Base-by-base conservation (phyloP, 2,797 vertebrate genomes). In the Morus bassanus region DNA sequence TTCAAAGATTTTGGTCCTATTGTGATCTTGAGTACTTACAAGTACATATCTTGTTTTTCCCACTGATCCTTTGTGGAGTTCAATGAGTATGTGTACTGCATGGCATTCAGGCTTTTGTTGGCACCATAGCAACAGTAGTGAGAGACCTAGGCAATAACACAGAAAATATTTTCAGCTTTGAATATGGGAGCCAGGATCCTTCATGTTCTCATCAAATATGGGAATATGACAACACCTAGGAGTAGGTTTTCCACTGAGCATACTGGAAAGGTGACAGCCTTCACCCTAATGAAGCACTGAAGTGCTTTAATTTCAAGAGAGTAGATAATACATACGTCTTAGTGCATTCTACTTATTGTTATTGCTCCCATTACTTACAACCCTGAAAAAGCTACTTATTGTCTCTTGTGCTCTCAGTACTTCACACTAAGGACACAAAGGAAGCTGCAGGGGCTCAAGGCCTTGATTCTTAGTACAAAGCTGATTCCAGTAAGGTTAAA, bases 51-150 rank as follows among this genome's bases (percentile, higher is more conserved):
- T 96, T 88, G 39, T 53, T 97, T 95, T 96, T 31, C 78, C 31
- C 27, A 85, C 61, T 88, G 91, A 95, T 94, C 59, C 89, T 97
- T 96, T 95, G 77, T 97, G 70, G 53, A 90, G 27, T 77, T 79
- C 67, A 94, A 82, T 85, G 76, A 91, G 68, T 82, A 74, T 35
- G 11, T 64, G 63, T 48, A 60, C 35, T 75, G 45, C 18, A 23
- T 27, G 48, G 35, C 68, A 92, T 96, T 94, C 81, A 96, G 37
- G n/a, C 53, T 96, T 61, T 92, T 94, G 67, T 70, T 73, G 87
- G 50, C 69, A 92, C 84, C 89, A 72, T 95, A 90, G 90, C 92
- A 92, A 95, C 84, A 75, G 75, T 11, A 79, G 59, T 30, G 22
- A 97, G 53, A 93, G 11, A 88, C 33, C 14, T 41, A 51, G 33